Conservation (phyloP, 2,888 invertebrate genomes). For the Diarsia rubi region DNA sequence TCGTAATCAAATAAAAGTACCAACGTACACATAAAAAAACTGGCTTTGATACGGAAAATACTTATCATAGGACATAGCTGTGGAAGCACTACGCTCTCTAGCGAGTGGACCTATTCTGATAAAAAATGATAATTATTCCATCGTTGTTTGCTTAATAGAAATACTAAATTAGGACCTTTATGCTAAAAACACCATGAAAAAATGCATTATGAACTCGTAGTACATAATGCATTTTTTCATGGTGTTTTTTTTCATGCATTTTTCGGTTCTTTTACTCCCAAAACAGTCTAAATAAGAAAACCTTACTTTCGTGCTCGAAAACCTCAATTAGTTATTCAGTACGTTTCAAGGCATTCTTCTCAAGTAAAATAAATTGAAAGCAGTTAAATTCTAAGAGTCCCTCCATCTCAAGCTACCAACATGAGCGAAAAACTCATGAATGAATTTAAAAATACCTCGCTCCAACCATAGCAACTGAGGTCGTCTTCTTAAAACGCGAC, state of each 20-base stretch:
- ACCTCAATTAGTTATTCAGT: constrained; percentile 43
- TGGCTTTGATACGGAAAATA: not conserved
- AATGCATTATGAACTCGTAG: no score
- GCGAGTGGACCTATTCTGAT: not conserved
- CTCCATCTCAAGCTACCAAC: constrained; percentile 40
- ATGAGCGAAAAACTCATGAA: constrained; percentile 60
- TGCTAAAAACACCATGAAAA: no score
- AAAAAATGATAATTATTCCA: not conserved
- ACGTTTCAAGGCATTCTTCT: constrained; percentile 48
- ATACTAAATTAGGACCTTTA: not conserved
- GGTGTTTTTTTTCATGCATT: not conserved
- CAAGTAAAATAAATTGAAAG: constrained; percentile 61
- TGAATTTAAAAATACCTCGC: constrained; percentile 56
- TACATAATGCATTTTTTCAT: not conserved
- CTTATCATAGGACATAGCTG: not conserved
- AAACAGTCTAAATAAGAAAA: not conserved
- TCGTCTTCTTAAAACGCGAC: not conserved
- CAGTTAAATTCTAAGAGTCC: constrained; percentile 59
- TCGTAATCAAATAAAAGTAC: no score
- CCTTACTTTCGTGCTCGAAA: constrained; percentile 15
- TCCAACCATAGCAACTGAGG: constrained; percentile 14
- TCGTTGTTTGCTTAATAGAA: not conserved
- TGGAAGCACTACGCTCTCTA: not conserved
- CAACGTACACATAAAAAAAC: not conserved
- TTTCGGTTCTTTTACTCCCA: not conserved